Percentiles rank a stretch among this genome's conserved stretches.
Evolutionary conservation across 2,113 vertebrate species (phyloP).

Genomic region (Phocoena phocoena): DNA sequence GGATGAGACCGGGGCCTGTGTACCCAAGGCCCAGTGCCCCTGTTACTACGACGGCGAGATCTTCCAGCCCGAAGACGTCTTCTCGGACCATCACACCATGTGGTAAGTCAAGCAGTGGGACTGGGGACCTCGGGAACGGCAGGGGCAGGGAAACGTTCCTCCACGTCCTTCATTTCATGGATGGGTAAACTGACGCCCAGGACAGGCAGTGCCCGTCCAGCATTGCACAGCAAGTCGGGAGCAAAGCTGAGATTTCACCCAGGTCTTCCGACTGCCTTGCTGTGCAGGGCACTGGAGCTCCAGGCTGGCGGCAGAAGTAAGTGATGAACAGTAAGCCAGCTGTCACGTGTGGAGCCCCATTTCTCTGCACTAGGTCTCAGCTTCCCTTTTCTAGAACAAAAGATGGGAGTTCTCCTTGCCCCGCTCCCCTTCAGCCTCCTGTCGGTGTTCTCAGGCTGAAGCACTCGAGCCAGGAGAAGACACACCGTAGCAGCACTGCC

Average conservation of each 20-base stretch:
- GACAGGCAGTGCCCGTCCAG: not conserved
- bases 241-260: not conserved
- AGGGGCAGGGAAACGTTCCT: not conserved
- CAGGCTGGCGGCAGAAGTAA: not conserved
- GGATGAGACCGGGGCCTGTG: conserved; percentile 89
- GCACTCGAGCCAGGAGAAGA: not conserved
- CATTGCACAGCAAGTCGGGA: not conserved
- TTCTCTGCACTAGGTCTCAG: not conserved
- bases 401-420: not conserved
- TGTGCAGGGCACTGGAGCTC: accelerated
- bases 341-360: not conserved
- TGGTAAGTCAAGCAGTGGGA: conserved; percentile 87
- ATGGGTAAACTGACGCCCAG: not conserved
- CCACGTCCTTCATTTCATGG: too few relatives aligned
- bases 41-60: conserved; percentile 95
- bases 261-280: not conserved
- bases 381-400: not conserved
- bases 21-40: conserved; percentile 89
- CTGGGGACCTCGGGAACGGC: accelerated
- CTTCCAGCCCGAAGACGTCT: conserved; percentile 94
- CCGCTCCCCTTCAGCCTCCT: not conserved
- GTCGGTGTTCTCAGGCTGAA: not conserved
- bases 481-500: accelerated
- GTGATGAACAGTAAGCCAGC: not conserved
- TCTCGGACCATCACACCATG: conserved; percentile 91